Evolutionary conservation across 2,888 invertebrate genomes (phyloP), one percentile per base, ranked within the genome.

Genomic region (Cataglyphis albicans): DNA sequence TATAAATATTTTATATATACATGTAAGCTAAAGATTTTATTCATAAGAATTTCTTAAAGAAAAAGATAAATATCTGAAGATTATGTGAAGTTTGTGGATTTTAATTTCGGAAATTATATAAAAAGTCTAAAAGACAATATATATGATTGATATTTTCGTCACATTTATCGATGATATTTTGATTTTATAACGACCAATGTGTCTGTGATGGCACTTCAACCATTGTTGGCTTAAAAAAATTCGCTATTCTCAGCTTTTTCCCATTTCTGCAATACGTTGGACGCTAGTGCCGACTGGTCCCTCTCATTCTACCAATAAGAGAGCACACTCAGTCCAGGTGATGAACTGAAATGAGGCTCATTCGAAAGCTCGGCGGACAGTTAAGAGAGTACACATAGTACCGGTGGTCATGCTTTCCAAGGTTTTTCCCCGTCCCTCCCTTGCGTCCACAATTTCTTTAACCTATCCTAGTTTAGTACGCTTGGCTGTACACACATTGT

Each of bases 271-370:
- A 74, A 82, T 86, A 84, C 75, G 64, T 86, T 68, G 61, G 76
- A 82, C 87, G 86, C 63, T 84, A 44, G 48, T 61, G 81, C 67
- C 41, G 72, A 57, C 44, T 63, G 72, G 72, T 57, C 48, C 75
- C 41, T 64, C 48, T 74, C 52, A 55, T 25, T 63, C 44, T 41
- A 15, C 32, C 32, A 57, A 1, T 52, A 7, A 52, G 18, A 48
- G 18, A n/a, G 18, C 12, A 38, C 88, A 86, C 88, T 89, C 72
- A 75, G 84, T 83, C 72, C 86, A 85, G 82, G 83, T 88, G 90
- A 90, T 90, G 87, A 84, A 83, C 86, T 86, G 88, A 91, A 90
- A 91, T 88, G 88, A 91, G 87, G 84, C 90, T 90, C 90, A 90
- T 91, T 91, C 87, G 90, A 88, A 88, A 91, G 82, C 89, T 87